These are phyloP conservation scores for Drosophila formosana DNA, from an alignment of 2,888 invertebrate genomes.

Conservation along the genomic window DNA sequence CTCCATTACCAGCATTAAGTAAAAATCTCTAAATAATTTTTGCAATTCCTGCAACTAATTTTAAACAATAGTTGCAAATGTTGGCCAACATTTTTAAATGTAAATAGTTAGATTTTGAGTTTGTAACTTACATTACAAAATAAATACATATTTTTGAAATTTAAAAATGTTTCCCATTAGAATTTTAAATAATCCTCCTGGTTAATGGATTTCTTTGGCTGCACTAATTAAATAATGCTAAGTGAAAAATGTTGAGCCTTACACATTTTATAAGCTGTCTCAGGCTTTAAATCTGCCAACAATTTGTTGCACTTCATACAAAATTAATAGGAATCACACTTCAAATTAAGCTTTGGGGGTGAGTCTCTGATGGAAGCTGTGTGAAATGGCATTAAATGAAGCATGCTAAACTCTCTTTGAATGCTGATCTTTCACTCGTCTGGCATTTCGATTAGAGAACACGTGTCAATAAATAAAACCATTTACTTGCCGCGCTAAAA, in stretches of 20 bases:
- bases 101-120: too few species aligned
- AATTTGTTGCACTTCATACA: slow-evolving; percentile 3
- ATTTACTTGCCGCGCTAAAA: slow-evolving; percentile 52
- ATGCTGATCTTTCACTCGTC: slow-evolving; percentile 23
- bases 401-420: slow-evolving; percentile 58
- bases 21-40: slow-evolving; percentile 3
- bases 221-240: neutral
- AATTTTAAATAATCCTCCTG: neutral
- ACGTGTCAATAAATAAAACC: slow-evolving; percentile 82
- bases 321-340: slow-evolving; percentile 1
- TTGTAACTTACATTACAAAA: too few species aligned
- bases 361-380: slow-evolving; percentile 17
- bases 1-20: neutral
- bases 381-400: slow-evolving; percentile 63
- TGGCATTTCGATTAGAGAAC: slow-evolving; percentile 66
- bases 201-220: neutral
- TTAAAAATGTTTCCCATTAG: too few species aligned
- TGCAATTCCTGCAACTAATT: neutral
- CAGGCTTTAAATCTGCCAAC: neutral
- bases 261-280: neutral
- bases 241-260: neutral
- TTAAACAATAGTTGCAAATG: neutral
- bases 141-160: too few species aligned
- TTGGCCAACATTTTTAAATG: neutral
- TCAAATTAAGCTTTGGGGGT: neutral